Conservation (phyloP, 1,140 invertebrate genomes). For the Drosophila leontia region DNA sequence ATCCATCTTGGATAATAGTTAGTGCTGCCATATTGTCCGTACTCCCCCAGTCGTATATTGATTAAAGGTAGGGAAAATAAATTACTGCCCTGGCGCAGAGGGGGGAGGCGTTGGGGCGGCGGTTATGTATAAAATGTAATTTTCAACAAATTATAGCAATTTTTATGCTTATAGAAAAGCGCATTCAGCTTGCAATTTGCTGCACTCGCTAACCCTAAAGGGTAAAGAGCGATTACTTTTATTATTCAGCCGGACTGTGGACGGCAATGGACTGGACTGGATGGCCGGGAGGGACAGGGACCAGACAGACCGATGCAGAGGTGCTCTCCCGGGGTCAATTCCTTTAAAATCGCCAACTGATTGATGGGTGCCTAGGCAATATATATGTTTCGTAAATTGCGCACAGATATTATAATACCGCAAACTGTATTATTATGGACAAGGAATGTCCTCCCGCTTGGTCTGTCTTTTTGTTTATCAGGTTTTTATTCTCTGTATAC, state of each 20-base stretch:
- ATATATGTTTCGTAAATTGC: constrained; percentile 67
- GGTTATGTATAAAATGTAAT: constrained; percentile 82
- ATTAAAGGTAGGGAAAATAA: constrained; percentile 61
- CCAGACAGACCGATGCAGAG: constrained; percentile 19
- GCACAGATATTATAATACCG: constrained; percentile 71
- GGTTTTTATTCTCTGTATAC: background rate
- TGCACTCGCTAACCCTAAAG: constrained; percentile 81
- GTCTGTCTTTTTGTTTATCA: background rate
- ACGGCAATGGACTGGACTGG: constrained; percentile 10
- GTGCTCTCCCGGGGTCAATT: constrained; percentile 61
- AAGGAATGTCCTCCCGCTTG: constrained; percentile 53
- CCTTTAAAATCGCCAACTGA: constrained; percentile 68
- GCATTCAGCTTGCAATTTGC: constrained; percentile 76
- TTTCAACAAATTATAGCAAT: constrained; percentile 84
- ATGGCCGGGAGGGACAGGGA: constrained; percentile 38
- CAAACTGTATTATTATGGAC: constrained; percentile 74
- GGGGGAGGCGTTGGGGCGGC: constrained; percentile 12
- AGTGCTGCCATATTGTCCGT: constrained; percentile 46
- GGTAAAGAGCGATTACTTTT: constrained; percentile 84
- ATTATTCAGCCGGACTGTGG: constrained; percentile 63
- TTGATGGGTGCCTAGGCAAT: constrained; percentile 79
- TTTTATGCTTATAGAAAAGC: constrained; percentile 83
- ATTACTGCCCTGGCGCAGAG: constrained; percentile 4
- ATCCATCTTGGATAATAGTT: constrained; percentile 78
- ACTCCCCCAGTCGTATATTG: constrained; percentile 63